These are phyloP conservation scores for Pitta sordida DNA, from an alignment of 2,113 vertebrate genomes.

Conservation along the genomic window DNA sequence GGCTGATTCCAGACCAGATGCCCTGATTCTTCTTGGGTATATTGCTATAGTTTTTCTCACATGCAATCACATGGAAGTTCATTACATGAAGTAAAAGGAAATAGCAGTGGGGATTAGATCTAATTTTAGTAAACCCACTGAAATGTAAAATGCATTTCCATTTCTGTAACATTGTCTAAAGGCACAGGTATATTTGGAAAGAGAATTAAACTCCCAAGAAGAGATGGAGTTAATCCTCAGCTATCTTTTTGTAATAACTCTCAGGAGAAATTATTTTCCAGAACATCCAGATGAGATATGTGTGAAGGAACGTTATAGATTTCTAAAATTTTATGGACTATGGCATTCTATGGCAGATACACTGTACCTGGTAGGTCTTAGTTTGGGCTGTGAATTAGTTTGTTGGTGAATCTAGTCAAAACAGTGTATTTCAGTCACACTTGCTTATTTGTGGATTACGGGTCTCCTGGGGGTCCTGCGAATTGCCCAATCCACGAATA, in stretches of 20 bases:
- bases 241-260: not conserved
- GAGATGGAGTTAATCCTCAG: not conserved
- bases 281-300: not conserved
- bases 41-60: not conserved
- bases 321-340: not conserved
- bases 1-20: conserved; percentile 18
- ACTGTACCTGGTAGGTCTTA: not conserved
- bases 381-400: not conserved
- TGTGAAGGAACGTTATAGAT: not conserved
- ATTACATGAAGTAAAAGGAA: not conserved
- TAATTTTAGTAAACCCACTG: not conserved
- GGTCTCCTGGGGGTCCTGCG: too few relatives aligned
- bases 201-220: not conserved
- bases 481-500: too few relatives aligned
- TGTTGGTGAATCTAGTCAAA: not conserved
- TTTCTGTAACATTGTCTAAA: not conserved
- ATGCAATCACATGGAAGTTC: not conserved
- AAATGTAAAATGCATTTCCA: not conserved
- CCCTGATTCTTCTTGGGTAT: not conserved
- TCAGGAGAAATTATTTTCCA: not conserved
- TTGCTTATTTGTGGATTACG: too few relatives aligned
- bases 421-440: too few relatives aligned
- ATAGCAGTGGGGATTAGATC: not conserved
- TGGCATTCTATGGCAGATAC: not conserved
- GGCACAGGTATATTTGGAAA: not conserved